Percentiles rank a stretch among this genome's conserved stretches.
Evolutionary conservation across 1,140 invertebrate genomes (phyloP).

Genomic region (Bombus balteatus): DNA sequence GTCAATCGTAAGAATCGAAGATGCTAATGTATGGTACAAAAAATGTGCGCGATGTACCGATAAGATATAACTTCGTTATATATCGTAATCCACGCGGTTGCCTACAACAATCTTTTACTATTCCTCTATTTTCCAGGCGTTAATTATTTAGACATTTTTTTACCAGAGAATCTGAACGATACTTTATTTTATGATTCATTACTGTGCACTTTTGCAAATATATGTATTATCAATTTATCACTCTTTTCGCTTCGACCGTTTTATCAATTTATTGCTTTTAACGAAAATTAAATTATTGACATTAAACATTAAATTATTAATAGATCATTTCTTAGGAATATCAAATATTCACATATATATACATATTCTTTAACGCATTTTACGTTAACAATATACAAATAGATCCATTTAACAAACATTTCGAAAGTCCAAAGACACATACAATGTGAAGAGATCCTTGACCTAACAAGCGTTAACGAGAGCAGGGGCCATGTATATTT

Average conservation of each 20-base stretch:
- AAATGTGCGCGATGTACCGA: background rate
- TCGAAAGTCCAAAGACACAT: background rate
- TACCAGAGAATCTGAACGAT: background rate
- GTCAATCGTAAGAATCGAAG: background rate
- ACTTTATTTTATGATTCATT: background rate
- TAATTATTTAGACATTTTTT: background rate
- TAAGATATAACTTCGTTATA: background rate
- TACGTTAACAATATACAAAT: background rate
- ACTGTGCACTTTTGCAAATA: background rate
- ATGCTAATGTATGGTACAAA: background rate
- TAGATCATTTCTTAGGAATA: background rate
- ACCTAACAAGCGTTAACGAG: conserved; percentile 1
- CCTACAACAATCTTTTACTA: background rate
- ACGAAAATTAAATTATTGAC: no score
- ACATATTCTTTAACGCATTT: background rate
- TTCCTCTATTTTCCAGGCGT: background rate
- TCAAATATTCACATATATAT: background rate
- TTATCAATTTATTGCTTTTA: background rate
- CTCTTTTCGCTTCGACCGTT: background rate
- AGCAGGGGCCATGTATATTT: background rate
- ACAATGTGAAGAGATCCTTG: background rate
- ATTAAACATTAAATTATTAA: background rate
- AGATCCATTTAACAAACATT: background rate
- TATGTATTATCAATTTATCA: background rate
- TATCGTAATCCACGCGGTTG: background rate